Evolutionary conservation across 2,113 vertebrate genomes (phyloP).

Genomic region (Phaethornis superciliosus): DNA sequence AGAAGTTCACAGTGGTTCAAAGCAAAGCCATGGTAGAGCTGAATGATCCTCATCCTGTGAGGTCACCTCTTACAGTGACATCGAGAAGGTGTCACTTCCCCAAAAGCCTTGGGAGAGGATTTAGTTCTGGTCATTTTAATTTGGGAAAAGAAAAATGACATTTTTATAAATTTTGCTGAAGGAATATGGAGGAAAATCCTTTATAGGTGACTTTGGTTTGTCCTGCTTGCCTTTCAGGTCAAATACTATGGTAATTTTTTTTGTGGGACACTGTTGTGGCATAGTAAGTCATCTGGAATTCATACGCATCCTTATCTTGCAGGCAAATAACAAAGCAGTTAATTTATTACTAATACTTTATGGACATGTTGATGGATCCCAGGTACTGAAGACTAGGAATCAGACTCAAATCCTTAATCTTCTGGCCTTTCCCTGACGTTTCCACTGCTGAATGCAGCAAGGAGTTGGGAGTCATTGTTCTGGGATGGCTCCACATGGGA

Average conservation of each 20-base stretch:
- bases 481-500: accelerated
- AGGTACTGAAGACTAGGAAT: background rate
- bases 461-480: background rate
- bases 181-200: no score
- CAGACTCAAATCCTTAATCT: background rate
- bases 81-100: background rate
- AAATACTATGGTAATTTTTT: background rate
- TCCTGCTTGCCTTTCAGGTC: background rate
- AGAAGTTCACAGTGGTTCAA: background rate
- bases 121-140: background rate
- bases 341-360: background rate
- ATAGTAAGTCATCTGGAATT: background rate
- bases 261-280: background rate
- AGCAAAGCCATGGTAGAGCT: background rate
- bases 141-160: background rate
- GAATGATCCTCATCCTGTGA: background rate
- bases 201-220: background rate
- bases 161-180: background rate
- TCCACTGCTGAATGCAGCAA: background rate
- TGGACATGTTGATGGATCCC: background rate
- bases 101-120: background rate
- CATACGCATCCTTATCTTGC: no score
- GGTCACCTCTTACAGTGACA: background rate
- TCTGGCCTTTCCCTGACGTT: background rate
- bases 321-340: accelerated